Evolutionary conservation across 2,888 invertebrate genomes (phyloP).

Genomic region (Synanthedon vespiformis): DNA sequence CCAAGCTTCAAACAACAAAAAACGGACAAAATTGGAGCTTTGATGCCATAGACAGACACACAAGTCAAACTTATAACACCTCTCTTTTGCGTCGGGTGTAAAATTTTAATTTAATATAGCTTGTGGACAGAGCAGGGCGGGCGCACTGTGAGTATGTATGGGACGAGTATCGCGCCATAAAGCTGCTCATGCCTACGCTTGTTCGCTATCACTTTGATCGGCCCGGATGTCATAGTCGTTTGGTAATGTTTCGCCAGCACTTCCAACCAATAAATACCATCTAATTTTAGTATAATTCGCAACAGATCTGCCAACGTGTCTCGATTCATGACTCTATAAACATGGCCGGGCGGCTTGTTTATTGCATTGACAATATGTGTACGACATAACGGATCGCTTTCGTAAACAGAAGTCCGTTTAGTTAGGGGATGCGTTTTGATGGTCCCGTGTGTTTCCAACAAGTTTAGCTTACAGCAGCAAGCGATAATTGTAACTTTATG

Average conservation of each 20-base stretch:
- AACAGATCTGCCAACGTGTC: constrained; percentile 25
- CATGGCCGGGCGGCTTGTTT: constrained; percentile 13
- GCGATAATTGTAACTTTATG: no score
- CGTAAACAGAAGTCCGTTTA: no score
- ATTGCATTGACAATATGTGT: neutral
- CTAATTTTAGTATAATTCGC: constrained; percentile 56
- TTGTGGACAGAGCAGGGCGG: neutral
- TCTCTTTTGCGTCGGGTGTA: no score
- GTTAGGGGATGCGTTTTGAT: no score
- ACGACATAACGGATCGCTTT: neutral
- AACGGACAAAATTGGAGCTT: no score
- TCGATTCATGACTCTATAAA: constrained; percentile 40
- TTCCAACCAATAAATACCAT: constrained; percentile 39
- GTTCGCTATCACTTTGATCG: constrained; percentile 60
- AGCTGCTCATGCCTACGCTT: constrained; percentile 30
- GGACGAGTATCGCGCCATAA: constrained; percentile 19
- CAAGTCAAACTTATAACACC: no score
- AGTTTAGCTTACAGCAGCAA: no score
- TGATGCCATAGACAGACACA: no score
- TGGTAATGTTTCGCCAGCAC: constrained; percentile 34
- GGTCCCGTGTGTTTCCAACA: no score
- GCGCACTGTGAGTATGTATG: neutral
- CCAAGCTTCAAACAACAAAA: no score
- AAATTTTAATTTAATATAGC: no score
- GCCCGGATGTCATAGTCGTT: constrained; percentile 54